A percentile compares a stretch with the other conserved stretches of the same genome.
Conservation (phyloP, 2,113 vertebrate genomes). For the Amphiprion percula region DNA sequence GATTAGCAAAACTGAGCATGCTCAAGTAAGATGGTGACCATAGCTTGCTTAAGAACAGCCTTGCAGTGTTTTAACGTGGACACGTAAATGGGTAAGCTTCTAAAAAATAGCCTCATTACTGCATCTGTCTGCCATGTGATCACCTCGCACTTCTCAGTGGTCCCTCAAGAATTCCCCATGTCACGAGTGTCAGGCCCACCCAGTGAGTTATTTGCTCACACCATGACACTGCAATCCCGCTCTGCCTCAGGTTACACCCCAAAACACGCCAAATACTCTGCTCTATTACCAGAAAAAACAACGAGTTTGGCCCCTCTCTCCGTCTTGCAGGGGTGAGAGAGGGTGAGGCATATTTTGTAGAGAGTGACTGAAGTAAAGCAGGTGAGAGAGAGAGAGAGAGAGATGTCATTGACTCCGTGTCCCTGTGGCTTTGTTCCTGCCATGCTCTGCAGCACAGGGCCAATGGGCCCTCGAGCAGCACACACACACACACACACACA, state of each 20-base stretch:
- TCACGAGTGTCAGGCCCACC: constrained; percentile 37
- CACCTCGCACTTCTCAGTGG: not conserved
- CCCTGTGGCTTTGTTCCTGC: constrained; percentile 80
- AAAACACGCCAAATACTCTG: not conserved
- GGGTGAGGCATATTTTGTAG: constrained; percentile 17
- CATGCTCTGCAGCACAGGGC: constrained; percentile 78
- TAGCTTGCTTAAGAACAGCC: not conserved
- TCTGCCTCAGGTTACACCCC: constrained; percentile 24
- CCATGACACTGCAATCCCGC: constrained; percentile 12
- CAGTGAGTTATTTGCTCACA: constrained; percentile 31
- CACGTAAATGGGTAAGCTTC: not conserved
- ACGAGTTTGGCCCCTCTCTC: not conserved
- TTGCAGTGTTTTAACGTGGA: not conserved
- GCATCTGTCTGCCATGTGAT: not conserved
- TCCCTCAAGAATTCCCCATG: not conserved
- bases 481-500: constrained; percentile 2
- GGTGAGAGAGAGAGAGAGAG: constrained; percentile 52
- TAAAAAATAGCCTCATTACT: not conserved
- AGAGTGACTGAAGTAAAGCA: constrained; percentile 23
- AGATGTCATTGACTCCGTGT: constrained; percentile 77
- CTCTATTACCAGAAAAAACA: constrained; percentile 17
- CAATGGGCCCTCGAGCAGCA: constrained; percentile 64
- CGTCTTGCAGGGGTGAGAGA: constrained; percentile 10
- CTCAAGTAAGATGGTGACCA: no score
- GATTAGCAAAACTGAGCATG: no score